Percentiles rank a stretch among this genome's conserved stretches.
Conservation (phyloP, 1,140 invertebrate species). For the Luehdorfia chinensis region DNA sequence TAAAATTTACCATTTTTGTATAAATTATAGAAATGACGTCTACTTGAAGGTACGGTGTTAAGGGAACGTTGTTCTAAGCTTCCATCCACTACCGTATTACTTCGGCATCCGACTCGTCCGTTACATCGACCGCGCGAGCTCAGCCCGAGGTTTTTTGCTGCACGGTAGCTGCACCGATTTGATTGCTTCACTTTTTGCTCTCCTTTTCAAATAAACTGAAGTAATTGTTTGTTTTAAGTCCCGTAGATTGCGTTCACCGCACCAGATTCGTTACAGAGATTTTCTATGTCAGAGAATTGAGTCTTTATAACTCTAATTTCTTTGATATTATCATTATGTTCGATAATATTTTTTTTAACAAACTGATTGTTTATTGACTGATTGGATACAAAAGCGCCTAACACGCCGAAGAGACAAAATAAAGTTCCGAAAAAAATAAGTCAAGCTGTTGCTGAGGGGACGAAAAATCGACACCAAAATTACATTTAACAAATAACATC, state of each 20-base stretch:
- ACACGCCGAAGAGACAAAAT: too few species aligned
- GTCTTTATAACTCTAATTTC: slow-evolving; percentile 58
- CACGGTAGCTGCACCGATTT: slow-evolving; percentile 60
- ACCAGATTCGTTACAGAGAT: slow-evolving; percentile 64
- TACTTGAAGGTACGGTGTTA: too few species aligned
- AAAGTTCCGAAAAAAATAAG: too few species aligned
- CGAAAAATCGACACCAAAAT: too few species aligned
- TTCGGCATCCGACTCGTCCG: slow-evolving; percentile 28
- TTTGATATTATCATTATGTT: too few species aligned
- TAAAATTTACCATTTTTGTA: too few species aligned
- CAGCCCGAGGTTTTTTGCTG: slow-evolving; percentile 53
- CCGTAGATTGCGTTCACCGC: slow-evolving; percentile 59
- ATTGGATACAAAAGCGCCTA: too few species aligned
- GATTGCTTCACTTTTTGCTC: slow-evolving; percentile 67
- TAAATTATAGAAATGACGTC: too few species aligned
- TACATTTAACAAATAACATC: too few species aligned
- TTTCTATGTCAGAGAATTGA: slow-evolving; percentile 63
- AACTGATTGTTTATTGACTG: too few species aligned
- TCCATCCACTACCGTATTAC: slow-evolving; percentile 54
- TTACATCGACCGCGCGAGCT: slow-evolving; percentile 37
- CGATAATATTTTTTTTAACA: too few species aligned
- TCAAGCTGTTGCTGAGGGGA: too few species aligned
- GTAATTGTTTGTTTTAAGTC: slow-evolving; percentile 75
- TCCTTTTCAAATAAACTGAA: slow-evolving; percentile 67
- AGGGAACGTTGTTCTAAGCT: slow-evolving; percentile 25